Conservation (phyloP, 2,797 vertebrate species). For the Melanotaenia nigrans region DNA sequence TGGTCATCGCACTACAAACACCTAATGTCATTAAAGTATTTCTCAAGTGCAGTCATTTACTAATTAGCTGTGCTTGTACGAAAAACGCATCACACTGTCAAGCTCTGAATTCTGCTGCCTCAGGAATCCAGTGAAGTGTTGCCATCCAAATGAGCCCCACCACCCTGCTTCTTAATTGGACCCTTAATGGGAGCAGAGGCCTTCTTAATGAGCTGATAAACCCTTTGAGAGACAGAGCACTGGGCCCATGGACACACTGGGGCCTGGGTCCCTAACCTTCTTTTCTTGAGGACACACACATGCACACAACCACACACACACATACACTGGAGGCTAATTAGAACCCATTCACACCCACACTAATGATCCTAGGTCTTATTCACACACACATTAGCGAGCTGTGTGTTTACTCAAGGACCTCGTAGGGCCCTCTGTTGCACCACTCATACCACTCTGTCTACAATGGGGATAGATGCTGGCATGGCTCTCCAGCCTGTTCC, state of each 20-base stretch:
- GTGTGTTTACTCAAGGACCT: conserved; percentile 83
- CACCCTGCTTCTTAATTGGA: conserved; percentile 78
- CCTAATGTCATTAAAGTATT: conserved; percentile 57
- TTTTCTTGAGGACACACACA: conserved; percentile 61
- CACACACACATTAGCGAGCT: conserved; percentile 80
- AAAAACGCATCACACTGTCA: conserved; percentile 60
- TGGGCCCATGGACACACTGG: conserved; percentile 61
- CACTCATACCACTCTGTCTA: conserved; percentile 72
- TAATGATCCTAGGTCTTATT: conserved; percentile 84
- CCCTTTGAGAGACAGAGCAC: conserved; percentile 60
- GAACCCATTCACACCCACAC: conserved; percentile 82
- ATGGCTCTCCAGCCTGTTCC: conserved; percentile 62
- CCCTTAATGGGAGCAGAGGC: conserved; percentile 71
- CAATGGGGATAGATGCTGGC: conserved; percentile 58
- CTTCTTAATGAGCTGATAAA: conserved; percentile 84
- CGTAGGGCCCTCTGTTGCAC: conserved; percentile 60
- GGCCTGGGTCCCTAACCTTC: conserved; percentile 73
- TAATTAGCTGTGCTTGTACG: conserved; percentile 68
- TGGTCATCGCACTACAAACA: conserved; percentile 48
- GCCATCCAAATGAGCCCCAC: conserved; percentile 74
- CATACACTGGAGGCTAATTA: conserved; percentile 80
- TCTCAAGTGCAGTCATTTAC: conserved; percentile 62
- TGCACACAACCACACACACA: conserved; percentile 41
- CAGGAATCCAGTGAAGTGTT: conserved; percentile 76
- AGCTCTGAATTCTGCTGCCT: conserved; percentile 72